Base-by-base conservation (phyloP, 2,797 vertebrate species). In the Cuniculus paca region DNA sequence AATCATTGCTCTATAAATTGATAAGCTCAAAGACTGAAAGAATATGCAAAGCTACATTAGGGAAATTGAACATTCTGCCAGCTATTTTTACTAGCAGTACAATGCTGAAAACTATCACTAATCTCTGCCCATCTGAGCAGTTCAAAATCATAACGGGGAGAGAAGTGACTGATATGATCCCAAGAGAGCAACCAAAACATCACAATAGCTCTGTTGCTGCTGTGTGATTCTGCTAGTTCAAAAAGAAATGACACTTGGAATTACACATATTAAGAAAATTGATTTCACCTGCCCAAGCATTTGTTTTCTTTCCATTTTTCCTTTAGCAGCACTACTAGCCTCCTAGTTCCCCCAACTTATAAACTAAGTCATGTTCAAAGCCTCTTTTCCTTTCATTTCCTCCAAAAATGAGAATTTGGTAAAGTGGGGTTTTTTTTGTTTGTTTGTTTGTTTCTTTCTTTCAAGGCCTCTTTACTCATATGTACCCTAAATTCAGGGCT, bases 211-310 rank as follows among this genome's bases (percentile, higher is more conserved):
- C 68, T 84, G 31, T 68, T 10, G 0, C 79, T 86, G 34, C 28
- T 92, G 75, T 89, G 22, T 88, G 58, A 56, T 65, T 90, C 80
- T 90, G 60, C 54, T 91, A 92, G 95, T 91, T 92, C 17, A 92
- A 91, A 94, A 94, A 87, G 48, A 95, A 95, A 39, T 68, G 77
- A 85, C 14, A 95, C n/a, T 78, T 95, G 36, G 56, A 96, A 92
- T 19, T 78, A 86, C 22, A 87, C 74, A 88, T 72, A 95, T 56
- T 79, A 96, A 95, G 72, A 95, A 94, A 94, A 58, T 72, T 48
- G 36, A 95, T 65, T 96, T 93, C 68, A 90, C 39, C 75, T 85
- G 61, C 42, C 58, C 85, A 82, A 94, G 56, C 60, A 83, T 77
- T 94, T 90, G 31, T 92, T 96, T 96, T 95, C 88, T 81, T 94